Evolutionary conservation across 2,113 vertebrate species (phyloP).

Genomic region (Burhinus oedicnemus): DNA sequence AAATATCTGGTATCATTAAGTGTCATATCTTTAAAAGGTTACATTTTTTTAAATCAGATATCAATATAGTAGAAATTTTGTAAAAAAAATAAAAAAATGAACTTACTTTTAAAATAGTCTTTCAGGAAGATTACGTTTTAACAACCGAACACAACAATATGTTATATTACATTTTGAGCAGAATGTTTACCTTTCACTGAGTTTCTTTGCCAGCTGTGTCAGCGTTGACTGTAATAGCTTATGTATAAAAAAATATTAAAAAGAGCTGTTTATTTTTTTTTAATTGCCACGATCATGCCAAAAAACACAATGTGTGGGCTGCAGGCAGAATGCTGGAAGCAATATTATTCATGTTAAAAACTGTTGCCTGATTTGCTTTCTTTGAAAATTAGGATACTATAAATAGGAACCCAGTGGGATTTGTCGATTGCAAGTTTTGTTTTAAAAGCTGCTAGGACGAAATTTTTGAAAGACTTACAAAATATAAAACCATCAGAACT

Average conservation of each 20-base stretch:
- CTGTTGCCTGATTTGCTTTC: slow-evolving; percentile 52
- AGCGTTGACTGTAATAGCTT: slow-evolving; percentile 34
- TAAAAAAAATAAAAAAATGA: neutral
- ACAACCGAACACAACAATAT: slow-evolving; percentile 48
- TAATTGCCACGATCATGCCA: slow-evolving; percentile 40
- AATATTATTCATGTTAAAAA: slow-evolving; percentile 56
- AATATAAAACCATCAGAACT: neutral
- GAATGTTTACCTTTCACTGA: slow-evolving; percentile 57
- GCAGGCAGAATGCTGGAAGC: slow-evolving; percentile 47
- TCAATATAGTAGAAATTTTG: neutral
- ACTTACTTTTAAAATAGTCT: slow-evolving; percentile 1
- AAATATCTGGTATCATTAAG: neutral
- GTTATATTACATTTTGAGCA: slow-evolving; percentile 43
- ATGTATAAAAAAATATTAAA: slow-evolving; percentile 48
- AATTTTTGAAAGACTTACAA: slow-evolving; percentile 29
- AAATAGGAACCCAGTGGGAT: slow-evolving; percentile 55
- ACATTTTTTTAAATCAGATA: neutral
- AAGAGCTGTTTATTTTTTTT: slow-evolving; percentile 56
- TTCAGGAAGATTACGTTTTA: slow-evolving; percentile 30
- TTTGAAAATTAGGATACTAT: slow-evolving; percentile 62
- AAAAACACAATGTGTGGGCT: slow-evolving; percentile 61
- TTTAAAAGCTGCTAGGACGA: slow-evolving; percentile 22
- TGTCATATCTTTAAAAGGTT: neutral
- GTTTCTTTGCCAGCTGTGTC: slow-evolving; percentile 67
- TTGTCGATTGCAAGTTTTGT: slow-evolving; percentile 5